These are phyloP conservation scores for Brachionus plicatilis DNA, from an alignment of 1,140 invertebrate genomes.

Conservation along the genomic window DNA sequence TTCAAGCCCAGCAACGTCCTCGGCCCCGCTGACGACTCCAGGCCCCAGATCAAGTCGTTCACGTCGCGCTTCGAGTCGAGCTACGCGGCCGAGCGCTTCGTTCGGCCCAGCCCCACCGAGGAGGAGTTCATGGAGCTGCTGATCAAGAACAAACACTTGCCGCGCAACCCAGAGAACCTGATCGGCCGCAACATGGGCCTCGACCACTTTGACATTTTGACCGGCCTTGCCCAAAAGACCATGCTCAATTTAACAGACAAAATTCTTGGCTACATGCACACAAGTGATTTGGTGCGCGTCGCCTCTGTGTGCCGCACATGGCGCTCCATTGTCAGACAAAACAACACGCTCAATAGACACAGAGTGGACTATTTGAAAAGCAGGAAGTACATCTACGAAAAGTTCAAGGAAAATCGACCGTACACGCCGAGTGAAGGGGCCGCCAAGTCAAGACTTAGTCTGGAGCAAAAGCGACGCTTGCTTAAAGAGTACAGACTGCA, in stretches of 20 bases:
- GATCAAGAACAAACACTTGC: conserved; percentile 23
- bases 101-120: not conserved
- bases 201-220: not conserved
- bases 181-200: conserved; percentile 33
- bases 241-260: not conserved
- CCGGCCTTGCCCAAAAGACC: not conserved
- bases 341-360: not conserved
- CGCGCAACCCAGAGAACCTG: conserved; percentile 3
- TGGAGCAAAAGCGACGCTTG: not conserved
- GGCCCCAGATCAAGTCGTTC: conserved; percentile 1
- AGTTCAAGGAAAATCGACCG: conserved; percentile 19
- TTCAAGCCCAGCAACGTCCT: not conserved
- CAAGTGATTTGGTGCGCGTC: not conserved
- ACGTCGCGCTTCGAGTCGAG: not conserved
- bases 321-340: conserved; percentile 2
- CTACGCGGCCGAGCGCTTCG: not conserved
- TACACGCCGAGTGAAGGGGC: not conserved
- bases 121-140: conserved; percentile 36
- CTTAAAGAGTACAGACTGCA: not conserved
- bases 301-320: not conserved
- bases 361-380: not conserved
- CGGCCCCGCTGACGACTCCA: not conserved
- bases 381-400: not conserved
- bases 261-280: not conserved
- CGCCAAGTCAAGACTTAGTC: not conserved